Evolutionary conservation across 2,888 invertebrate species (phyloP), one percentile per base, ranked within the genome.

Genomic region (Hypena proboscidalis): DNA sequence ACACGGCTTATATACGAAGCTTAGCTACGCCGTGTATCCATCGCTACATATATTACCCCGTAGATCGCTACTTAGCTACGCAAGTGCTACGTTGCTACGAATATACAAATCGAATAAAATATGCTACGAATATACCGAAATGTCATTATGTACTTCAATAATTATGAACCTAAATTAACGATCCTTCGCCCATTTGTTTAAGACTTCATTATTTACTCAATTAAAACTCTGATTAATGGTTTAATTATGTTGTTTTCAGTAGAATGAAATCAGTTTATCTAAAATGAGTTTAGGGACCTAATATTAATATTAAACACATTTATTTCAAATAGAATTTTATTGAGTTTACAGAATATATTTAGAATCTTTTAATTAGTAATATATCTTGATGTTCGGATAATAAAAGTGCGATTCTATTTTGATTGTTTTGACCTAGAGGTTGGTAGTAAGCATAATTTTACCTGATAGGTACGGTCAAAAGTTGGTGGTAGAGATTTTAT

Each of bases 1-100:
- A 55, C 71, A 56, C 67, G 61, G 70, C 69, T 89, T 89, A 79
- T 89, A 89, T 89, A 89, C 61, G 69, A 58, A 49, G 41, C 43
- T 54, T 52, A 57, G 65, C 65, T 67, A 46, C 46, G 47, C 57
- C 55, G 65, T 50, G 64, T 58, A 64, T 64, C 52, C 52, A 48
- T 30, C 52, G 59, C 66, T 72, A 70, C 77, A 78, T 80, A 75
- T 77, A 71, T 74, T 68, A 42, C 58, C 58, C 68, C 69, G 69
- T 67, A 65, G 63, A 55, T 13, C 17, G 55, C 61, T 67, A 69
- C 56, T 51, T 27, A 21, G 59, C 61, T 67, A 67, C 67, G 46
- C 1, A 17, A 30, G 46, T 48, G 55, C 58, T 56, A 46, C 48
- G 45, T 14, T 14, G 6, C 23, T 40, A 33, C n/a, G 2, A 22